A percentile compares a stretch with the other conserved stretches of the same genome.
These are phyloP conservation scores for Drosophila saltans DNA, from an alignment of 1,140 invertebrate genomes.

Conservation along the genomic window DNA sequence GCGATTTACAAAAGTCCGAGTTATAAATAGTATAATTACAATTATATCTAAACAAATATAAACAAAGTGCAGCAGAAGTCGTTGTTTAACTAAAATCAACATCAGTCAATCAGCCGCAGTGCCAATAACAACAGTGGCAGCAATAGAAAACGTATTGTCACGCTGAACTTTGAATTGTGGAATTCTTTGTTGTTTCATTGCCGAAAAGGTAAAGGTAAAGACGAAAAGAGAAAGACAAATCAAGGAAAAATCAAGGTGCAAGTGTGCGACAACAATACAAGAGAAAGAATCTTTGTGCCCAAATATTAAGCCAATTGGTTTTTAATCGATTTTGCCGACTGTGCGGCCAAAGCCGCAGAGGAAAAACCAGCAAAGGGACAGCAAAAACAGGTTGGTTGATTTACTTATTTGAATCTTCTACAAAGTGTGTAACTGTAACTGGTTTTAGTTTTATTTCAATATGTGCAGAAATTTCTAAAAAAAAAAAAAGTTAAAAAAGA, in stretches of 20 bases:
- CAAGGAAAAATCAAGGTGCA: slow-evolving; percentile 28
- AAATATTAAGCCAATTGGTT: slow-evolving; percentile 51
- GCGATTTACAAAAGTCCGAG: slow-evolving; percentile 38
- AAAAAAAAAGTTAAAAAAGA: slow-evolving; percentile 17
- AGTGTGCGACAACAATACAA: slow-evolving; percentile 9
- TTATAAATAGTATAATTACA: slow-evolving; percentile 6
- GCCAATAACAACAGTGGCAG: slow-evolving; percentile 17
- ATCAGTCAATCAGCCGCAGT: slow-evolving; percentile 8
- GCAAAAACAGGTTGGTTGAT: slow-evolving; percentile 75
- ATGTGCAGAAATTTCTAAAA: slow-evolving; percentile 9
- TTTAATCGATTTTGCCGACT: slow-evolving; percentile 76
- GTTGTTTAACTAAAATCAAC: slow-evolving; percentile 37
- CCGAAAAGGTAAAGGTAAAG: slow-evolving; percentile 29
- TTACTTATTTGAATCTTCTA: slow-evolving; percentile 42
- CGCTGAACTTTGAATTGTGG: slow-evolving; percentile 62
- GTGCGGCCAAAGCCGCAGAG: slow-evolving; percentile 30
- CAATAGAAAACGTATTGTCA: slow-evolving; percentile 66
- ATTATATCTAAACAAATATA: neutral
- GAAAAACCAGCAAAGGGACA: slow-evolving; percentile 43
- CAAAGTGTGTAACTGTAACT: slow-evolving; percentile 45
- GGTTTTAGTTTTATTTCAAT: slow-evolving; percentile 52
- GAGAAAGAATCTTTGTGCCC: slow-evolving; percentile 17
- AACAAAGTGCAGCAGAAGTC: slow-evolving; percentile 24
- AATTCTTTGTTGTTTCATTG: slow-evolving; percentile 43
- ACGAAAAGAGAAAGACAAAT: slow-evolving; percentile 10